Evolutionary conservation across 2,888 invertebrate species (phyloP).

Genomic region (Erpobdella octoculata): DNA sequence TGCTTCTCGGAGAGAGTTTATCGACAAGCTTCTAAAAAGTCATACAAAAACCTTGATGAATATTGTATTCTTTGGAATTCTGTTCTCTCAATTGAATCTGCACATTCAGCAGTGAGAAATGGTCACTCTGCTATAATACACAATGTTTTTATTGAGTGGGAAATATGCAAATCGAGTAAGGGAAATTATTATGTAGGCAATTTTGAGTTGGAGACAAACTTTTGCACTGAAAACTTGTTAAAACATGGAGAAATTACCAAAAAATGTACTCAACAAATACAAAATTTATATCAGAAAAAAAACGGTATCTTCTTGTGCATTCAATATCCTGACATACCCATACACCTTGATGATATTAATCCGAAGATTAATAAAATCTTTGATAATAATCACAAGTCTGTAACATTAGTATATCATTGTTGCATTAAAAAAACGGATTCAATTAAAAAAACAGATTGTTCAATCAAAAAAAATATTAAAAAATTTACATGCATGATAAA

Average conservation of each 20-base stretch:
- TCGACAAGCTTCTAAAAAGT: conserved; percentile 33
- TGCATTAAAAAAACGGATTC: conserved; percentile 34
- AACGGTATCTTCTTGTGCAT: neutral
- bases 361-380: neutral
- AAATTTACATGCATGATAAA: conserved; percentile 30
- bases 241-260: conserved; percentile 31
- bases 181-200: too few species aligned
- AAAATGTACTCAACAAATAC: neutral
- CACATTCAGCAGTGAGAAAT: conserved; percentile 38
- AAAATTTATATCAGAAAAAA: conserved; percentile 23
- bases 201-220: conserved; percentile 40
- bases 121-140: conserved; percentile 41
- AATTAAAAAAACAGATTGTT: too few species aligned
- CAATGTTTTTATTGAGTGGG: conserved; percentile 43
- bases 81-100: conserved; percentile 44
- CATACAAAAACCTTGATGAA: conserved; percentile 38
- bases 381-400: conserved; percentile 30
- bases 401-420: conserved; percentile 47
- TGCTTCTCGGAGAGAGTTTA: conserved; percentile 39
- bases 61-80: conserved; percentile 43
- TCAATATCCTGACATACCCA: neutral
- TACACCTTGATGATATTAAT: neutral
- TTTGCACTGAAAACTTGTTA: conserved; percentile 41
- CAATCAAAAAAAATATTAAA: too few species aligned
- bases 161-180: neutral